phyloP scores from a whole-genome alignment of 1,140 invertebrate species.

The Neodiprion virginianus region DNA sequence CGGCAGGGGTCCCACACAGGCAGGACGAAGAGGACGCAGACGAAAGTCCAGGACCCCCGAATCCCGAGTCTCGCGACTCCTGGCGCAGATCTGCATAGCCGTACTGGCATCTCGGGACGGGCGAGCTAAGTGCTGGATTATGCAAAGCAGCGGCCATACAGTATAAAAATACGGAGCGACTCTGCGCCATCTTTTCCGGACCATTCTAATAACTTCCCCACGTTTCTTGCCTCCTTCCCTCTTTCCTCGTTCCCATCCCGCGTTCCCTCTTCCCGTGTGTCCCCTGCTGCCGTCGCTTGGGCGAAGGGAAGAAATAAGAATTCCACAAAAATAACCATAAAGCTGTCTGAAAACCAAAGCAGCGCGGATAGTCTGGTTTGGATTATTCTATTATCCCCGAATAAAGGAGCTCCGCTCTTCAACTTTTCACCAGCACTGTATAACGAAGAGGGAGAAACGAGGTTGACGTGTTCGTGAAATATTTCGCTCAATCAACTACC shows the following conservation, averaged over 20 bases:
- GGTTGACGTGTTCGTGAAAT: too few relatives aligned
- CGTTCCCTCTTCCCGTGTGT: constrained; percentile 6
- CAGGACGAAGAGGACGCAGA: constrained; percentile 4
- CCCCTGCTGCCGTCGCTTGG: not conserved
- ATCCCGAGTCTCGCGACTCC: constrained; percentile 1
- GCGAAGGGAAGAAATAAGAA: constrained; percentile 26
- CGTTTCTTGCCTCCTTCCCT: constrained; percentile 38
- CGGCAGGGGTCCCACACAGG: not conserved
- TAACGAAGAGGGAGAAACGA: too few relatives aligned
- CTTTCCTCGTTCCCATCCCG: constrained; percentile 35
- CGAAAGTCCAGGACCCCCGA: not conserved
- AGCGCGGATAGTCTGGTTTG: not conserved
- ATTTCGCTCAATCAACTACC: too few relatives aligned
- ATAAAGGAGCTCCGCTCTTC: not conserved
- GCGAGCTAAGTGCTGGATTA: constrained; percentile 64
- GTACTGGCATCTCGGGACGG: constrained; percentile 57
- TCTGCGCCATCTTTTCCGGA: constrained; percentile 64
- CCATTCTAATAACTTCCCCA: constrained; percentile 63
- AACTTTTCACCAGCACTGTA: not conserved
- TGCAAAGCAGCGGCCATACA: constrained; percentile 64
- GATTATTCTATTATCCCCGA: constrained; percentile 4
- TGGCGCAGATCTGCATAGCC: constrained; percentile 51
- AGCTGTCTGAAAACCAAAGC: constrained; percentile 27
- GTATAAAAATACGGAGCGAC: constrained; percentile 65
- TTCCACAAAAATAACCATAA: constrained; percentile 40